Base-by-base conservation (phyloP, 2,797 vertebrate species). In the Spondyliosoma cantharus region DNA sequence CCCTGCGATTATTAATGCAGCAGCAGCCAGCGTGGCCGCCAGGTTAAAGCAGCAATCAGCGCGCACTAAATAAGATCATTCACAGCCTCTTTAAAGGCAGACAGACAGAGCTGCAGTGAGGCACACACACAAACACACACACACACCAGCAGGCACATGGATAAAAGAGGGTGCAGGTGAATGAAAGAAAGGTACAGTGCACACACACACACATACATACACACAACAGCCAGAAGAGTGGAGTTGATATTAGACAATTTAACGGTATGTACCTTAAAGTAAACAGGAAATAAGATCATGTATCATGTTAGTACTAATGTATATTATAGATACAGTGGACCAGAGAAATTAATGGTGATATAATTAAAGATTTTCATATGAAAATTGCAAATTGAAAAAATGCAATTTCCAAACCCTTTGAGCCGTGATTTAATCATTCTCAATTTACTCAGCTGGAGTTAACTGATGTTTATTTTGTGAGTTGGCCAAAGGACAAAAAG, bases 1-100 rank as follows among this genome's bases (percentile, higher is more conserved):
- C 89, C 32, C 76, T 59, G 70, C 83, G 91, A 94, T 93, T 94
- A 93, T 93, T 94, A 93, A 94, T 94, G 92, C 92, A 92, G 89
- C 89, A 87, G 92, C 92, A 92, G 92, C 80, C 89, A 90, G 86
- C 86, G 91, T 91, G 91, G 94, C 92, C 89, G 85, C 89, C 92
- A 93, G 93, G 93, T 95, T 95, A 94, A 93, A 92, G 91, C 88
- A 89, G 92, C 91, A 93, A 93, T 94, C 92, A 93, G 89, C 76
- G 45, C 83, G 68, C 90, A 89, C 89, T 90, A 94, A 93, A 93
- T 93, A 93, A 94, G 91, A 93, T 93, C 90, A 92, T 92, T 94
- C 93, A 92, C 85, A 90, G 89, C 86, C 90, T 93, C 90, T 93
- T 94, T 93, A 93, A 90, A 90, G 78, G 85, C 76, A 91, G 80